phyloP scores from a whole-genome alignment of 2,888 invertebrate species.

The Pyrrhosoma nymphula region DNA sequence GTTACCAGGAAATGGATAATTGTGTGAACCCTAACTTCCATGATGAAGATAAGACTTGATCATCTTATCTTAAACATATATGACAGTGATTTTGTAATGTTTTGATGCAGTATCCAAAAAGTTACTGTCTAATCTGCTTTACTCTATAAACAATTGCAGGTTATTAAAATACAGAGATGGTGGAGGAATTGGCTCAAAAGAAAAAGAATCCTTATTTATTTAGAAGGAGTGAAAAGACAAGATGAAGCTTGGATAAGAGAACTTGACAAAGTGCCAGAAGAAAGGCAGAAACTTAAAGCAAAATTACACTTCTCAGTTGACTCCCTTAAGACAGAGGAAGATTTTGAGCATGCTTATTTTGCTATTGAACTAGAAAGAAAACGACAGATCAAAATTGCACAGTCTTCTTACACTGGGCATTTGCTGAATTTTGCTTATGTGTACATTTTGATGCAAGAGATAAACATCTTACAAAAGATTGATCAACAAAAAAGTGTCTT shows the following conservation, averaged over 20 bases:
- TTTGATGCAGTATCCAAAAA: too few species aligned
- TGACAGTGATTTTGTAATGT: too few species aligned
- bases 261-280: not conserved
- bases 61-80: too few species aligned
- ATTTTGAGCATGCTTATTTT: conserved; percentile 47
- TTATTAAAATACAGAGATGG: conserved; percentile 47
- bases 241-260: conserved; percentile 5
- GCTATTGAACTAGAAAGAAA: conserved; percentile 22
- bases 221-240: not conserved
- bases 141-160: not conserved
- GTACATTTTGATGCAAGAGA: conserved; percentile 34
- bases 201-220: not conserved
- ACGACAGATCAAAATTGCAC: not conserved
- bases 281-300: conserved; percentile 22
- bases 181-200: conserved; percentile 41
- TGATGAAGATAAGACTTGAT: too few species aligned
- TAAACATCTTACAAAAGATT: not conserved
- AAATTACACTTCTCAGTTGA: not conserved
- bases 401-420: not conserved
- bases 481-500: not conserved
- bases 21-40: too few species aligned
- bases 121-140: not conserved
- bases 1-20: too few species aligned
- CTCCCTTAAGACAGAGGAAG: not conserved
- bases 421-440: conserved; percentile 19